phyloP scores from a whole-genome alignment of 2,797 vertebrate genomes.

The Aselliscus stoliczkanus region DNA sequence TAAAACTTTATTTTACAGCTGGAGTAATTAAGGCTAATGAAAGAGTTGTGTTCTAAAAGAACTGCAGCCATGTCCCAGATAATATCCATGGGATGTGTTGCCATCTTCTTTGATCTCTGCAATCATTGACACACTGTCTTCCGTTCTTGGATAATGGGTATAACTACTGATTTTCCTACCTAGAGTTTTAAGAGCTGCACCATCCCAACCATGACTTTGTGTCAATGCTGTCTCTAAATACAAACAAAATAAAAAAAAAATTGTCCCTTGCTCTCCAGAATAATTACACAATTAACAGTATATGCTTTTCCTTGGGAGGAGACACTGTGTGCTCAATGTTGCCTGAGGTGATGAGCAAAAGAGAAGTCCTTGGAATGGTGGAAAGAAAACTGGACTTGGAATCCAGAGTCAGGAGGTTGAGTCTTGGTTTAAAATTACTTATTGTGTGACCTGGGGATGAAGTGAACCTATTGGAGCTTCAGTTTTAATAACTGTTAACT shows the following conservation, averaged over 20 bases:
- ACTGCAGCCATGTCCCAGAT: background rate
- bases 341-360: background rate
- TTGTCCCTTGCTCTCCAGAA: background rate
- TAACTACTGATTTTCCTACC: background rate
- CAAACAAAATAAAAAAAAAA: background rate
- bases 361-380: background rate
- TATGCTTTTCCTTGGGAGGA: background rate
- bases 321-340: background rate
- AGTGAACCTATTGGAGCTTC: background rate
- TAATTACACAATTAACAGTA: background rate
- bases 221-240: background rate
- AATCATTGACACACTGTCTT: background rate
- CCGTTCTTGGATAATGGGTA: background rate
- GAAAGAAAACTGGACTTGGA: background rate
- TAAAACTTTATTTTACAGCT: background rate
- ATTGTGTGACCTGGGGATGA: background rate
- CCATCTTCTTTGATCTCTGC: background rate
- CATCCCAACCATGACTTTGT: background rate
- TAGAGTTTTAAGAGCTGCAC: background rate
- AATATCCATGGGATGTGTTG: background rate
- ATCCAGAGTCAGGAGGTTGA: background rate
- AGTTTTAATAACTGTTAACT: background rate
- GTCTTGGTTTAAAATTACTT: background rate
- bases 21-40: background rate
- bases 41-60: constrained; percentile 21